A percentile compares a stretch with the other conserved stretches of the same genome.
Evolutionary conservation across 1,140 invertebrate species (phyloP).

Genomic region (Conopomorpha cramerella): DNA sequence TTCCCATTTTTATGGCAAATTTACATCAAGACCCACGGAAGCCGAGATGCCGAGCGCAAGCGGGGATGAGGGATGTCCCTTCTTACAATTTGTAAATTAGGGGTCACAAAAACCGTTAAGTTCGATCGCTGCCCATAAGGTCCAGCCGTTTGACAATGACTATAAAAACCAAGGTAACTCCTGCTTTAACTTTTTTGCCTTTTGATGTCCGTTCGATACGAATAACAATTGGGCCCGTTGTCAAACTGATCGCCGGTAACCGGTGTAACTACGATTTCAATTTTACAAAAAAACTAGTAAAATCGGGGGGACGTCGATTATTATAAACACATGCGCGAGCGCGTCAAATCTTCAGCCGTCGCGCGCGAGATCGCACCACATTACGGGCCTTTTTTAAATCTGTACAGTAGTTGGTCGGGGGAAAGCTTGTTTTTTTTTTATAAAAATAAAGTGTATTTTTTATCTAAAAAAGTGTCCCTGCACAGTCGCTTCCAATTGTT

Average conservation of each 20-base stretch:
- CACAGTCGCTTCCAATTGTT: slow-evolving; percentile 50
- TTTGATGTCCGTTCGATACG: slow-evolving; percentile 27
- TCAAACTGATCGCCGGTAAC: slow-evolving; percentile 28
- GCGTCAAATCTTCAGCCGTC: slow-evolving; percentile 57
- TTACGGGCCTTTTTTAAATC: slow-evolving; percentile 54
- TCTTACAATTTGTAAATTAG: slow-evolving; percentile 50
- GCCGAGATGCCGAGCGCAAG: slow-evolving; percentile 38
- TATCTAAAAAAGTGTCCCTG: slow-evolving; percentile 46
- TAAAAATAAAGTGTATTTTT: slow-evolving; percentile 54
- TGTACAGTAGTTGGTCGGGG: slow-evolving; percentile 33
- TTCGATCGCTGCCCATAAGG: slow-evolving; percentile 41
- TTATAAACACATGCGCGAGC: slow-evolving; percentile 55
- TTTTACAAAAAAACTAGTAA: slow-evolving; percentile 43
- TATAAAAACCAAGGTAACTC: slow-evolving; percentile 29
- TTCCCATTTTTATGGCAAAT: slow-evolving; percentile 52
- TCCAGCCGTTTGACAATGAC: slow-evolving; percentile 36
- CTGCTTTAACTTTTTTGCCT: slow-evolving; percentile 32
- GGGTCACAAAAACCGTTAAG: slow-evolving; percentile 58
- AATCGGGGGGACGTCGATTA: slow-evolving; percentile 50
- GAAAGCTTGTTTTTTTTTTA: slow-evolving; percentile 47
- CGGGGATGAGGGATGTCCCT: slow-evolving; percentile 29
- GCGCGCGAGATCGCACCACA: slow-evolving; percentile 35
- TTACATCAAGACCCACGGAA: slow-evolving; percentile 47
- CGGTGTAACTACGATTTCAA: slow-evolving; percentile 32
- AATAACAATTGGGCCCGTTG: slow-evolving; percentile 41